Evolutionary conservation across 2,888 invertebrate species (phyloP), one percentile per base, ranked within the genome.

Genomic region (Choristoneura rosaceana): DNA sequence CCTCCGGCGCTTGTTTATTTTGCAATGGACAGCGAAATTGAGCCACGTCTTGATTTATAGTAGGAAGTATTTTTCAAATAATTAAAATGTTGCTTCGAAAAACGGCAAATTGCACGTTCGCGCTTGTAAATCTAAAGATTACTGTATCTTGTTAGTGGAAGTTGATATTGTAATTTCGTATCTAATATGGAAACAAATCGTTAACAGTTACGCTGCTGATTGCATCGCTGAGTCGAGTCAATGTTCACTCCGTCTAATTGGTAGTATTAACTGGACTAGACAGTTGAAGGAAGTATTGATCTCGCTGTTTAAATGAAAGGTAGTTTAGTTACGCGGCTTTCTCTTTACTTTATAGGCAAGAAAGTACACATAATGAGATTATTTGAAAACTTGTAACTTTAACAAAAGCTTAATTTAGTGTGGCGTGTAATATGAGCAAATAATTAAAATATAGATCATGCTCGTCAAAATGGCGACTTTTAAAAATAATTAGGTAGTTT

Each of bases 11-110:
- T 78, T 81, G 80, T 82, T 82, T 82, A 80, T 82, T 81, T 81
- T 82, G 76, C 76, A 77, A 79, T 79, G 80, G 84, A 83, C 81
- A 82, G 77, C 76, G 74, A 82, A 83, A 84, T 82, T 81, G 73
- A 69, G 63, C 61, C 33, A 38, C 55, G 47, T 74, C 47, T 73
- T 69, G 71, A 73, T 75, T 74, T 77, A 74, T 75, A 43, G 67
- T 64, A 45, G 59, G 71, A 75, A 74, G 52, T 63, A 60, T 55
- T 64, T 55, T 64, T 41, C 47, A 25, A 65, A 75, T 68, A 74
- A 66, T 73, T 73, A 67, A 73, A 52, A 60, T 9, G 10, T 34
- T 25, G n/a, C 12, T 60, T 58, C 66, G 25, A 60, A 25, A 47
- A 65, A 69, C 50, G 17, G 47, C 50, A 69, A 71, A 71, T 67